These are phyloP conservation scores for Parnassius orleans DNA, from an alignment of 2,888 invertebrate genomes.

Conservation along the genomic window DNA sequence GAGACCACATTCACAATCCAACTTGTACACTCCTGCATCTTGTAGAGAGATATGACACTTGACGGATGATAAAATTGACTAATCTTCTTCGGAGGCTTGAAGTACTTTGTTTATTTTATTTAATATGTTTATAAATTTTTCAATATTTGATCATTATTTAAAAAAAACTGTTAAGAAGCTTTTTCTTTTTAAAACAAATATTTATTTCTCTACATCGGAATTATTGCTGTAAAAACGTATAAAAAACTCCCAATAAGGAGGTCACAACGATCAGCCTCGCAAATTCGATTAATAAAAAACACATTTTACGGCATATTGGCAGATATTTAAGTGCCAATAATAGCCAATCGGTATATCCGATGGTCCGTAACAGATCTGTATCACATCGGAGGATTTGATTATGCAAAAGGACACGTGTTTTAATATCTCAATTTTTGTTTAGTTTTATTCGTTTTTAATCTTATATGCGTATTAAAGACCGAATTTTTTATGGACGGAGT, in stretches of 20 bases:
- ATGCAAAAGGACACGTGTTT: conserved; percentile 22
- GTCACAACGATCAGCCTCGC: background rate
- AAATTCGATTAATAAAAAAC: conserved; percentile 22
- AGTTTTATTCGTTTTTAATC: conserved; percentile 1
- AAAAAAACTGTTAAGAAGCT: too few relatives aligned
- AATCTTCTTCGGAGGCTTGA: too few relatives aligned
- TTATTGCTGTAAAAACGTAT: too few relatives aligned
- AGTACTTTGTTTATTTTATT: too few relatives aligned
- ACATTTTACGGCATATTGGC: conserved; percentile 17
- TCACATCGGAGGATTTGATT: conserved; percentile 14
- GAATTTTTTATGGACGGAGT: background rate
- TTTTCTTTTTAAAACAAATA: too few relatives aligned
- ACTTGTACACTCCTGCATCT: too few relatives aligned
- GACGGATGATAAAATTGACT: too few relatives aligned
- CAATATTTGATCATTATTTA: too few relatives aligned
- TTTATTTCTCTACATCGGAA: too few relatives aligned
- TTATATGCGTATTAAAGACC: conserved; percentile 4
- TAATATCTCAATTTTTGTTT: conserved; percentile 25
- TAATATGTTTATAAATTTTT: too few relatives aligned
- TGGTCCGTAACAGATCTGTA: conserved; percentile 17
- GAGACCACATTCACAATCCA: too few relatives aligned
- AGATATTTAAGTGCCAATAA: conserved; percentile 26
- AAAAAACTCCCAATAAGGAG: background rate
- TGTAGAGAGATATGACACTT: too few relatives aligned
- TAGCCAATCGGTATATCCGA: conserved; percentile 23